phyloP scores from a whole-genome alignment of 2,113 vertebrate genomes.

The Amphiprion ocellaris region DNA sequence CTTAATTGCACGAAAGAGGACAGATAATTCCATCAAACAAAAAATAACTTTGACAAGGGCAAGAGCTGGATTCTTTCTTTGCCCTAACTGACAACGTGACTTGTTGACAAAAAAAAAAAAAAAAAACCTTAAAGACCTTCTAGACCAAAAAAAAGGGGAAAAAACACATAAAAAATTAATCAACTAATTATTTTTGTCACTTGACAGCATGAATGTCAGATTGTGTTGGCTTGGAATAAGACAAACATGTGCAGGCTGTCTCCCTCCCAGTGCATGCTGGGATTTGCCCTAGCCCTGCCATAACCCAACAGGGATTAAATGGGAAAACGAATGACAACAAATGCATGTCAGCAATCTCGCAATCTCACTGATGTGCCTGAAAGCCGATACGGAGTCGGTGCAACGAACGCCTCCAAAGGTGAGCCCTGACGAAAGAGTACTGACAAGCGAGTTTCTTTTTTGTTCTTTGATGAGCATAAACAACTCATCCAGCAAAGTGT shows the following conservation, averaged over 20 bases:
- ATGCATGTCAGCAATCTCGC: conserved; percentile 37
- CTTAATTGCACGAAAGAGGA: conserved; percentile 27
- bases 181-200: conserved; percentile 23
- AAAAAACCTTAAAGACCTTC: background rate
- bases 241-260: background rate
- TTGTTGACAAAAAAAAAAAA: background rate
- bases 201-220: background rate
- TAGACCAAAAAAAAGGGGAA: background rate
- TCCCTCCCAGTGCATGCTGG: conserved; percentile 27
- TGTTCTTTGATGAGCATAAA: conserved; percentile 38
- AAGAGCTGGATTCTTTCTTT: background rate
- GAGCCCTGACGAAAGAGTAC: conserved; percentile 32
- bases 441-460: conserved; percentile 16
- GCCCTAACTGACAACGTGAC: background rate
- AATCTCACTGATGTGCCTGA: conserved; percentile 43
- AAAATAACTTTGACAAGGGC: conserved; percentile 14
- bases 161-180: background rate
- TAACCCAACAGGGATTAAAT: conserved; percentile 45
- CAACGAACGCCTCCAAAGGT: conserved; percentile 43
- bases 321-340: conserved; percentile 51
- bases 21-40: conserved; percentile 12
- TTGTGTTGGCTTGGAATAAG: conserved; percentile 8
- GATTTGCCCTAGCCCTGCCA: conserved; percentile 3
- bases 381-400: conserved; percentile 31
- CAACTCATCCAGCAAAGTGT: conserved; percentile 28